Base-by-base conservation (phyloP, 2,113 vertebrate species). In the Proterorhinus semilunaris region DNA sequence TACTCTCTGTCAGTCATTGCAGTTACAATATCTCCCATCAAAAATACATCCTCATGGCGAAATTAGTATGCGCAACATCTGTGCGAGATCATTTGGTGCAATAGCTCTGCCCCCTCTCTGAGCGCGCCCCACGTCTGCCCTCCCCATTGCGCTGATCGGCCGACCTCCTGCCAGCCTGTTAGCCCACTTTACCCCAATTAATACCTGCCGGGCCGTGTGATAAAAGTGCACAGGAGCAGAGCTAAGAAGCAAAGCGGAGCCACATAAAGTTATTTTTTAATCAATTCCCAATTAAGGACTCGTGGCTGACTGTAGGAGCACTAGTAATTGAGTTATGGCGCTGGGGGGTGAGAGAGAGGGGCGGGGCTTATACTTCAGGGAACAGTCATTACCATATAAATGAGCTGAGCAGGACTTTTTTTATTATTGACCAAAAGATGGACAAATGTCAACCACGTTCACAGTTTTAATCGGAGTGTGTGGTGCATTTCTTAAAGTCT, bases 371-470 rank as follows among this genome's bases (percentile, higher is more conserved):
- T 82, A 66, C 76, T 79, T 68, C 55, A 76, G 87, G 83, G 74
- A 83, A 63, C 68, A 16, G 64, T 70, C 50, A 89, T 91, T 90
- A 91, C 86, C 89, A 91, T 91, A 88, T 89, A 89, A 91, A 92
- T 89, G 86, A 87, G 76, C 78, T 75, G 76, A 42, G 70, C 64
- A 54, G 3, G 43, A 61, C 70, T 71, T 74, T 84, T 74, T 75
- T 76, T 76, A 72, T 75, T 87, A 80, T 65, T 83, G 76, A 76
- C 70, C 69, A 69, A 67, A 76, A 80, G 73, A 69, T 27, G 68
- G 59, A 61, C 36, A 8, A 48, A 72, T 79, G 86, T 87, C 85
- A 79, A 83, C 72, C 73, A 71, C 68, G 72, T 83, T 78, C 11
- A 36, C 43, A 44, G 62, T 81, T 75, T 68, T 42, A 42, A 55